phyloP scores from a whole-genome alignment of 2,888 invertebrate genomes.

The Macropis europaea region DNA sequence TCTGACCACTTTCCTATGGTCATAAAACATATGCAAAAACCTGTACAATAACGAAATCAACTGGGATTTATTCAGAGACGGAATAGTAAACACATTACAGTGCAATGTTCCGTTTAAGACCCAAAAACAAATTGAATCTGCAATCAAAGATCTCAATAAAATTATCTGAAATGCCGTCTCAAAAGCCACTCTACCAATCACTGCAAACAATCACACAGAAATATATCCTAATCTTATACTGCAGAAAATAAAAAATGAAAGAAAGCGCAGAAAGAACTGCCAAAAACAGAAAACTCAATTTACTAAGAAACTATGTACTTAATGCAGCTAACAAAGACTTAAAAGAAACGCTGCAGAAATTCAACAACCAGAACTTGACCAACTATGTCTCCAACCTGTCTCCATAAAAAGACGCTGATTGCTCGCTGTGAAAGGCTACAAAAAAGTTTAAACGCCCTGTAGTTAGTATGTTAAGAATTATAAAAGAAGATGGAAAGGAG shows the following conservation, averaged over 20 bases:
- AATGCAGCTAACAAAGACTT: not conserved
- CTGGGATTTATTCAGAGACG: not conserved
- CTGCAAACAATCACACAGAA: not conserved
- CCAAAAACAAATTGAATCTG: not conserved
- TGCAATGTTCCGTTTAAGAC: not conserved
- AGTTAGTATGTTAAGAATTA: not conserved
- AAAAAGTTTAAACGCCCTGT: no score
- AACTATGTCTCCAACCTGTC: not conserved
- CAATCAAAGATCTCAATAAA: not conserved
- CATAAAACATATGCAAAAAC: not conserved
- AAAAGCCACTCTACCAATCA: not conserved
- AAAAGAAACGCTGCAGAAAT: not conserved
- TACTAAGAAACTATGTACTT: not conserved
- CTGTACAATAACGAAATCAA: not conserved
- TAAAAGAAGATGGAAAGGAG: not conserved
- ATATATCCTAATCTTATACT: not conserved
- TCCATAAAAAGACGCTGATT: not conserved
- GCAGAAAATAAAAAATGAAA: not conserved
- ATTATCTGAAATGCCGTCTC: not conserved
- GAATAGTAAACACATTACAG: not conserved
- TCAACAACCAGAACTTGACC: not conserved
- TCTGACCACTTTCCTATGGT: not conserved
- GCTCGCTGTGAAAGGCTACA: not conserved
- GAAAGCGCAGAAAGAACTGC: not conserved
- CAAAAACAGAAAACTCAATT: not conserved